A percentile compares a stretch with the other conserved stretches of the same genome.
Evolutionary conservation across 92 coral and sea anemone species (phyloP).

Genomic region (Palythoa grandis): DNA sequence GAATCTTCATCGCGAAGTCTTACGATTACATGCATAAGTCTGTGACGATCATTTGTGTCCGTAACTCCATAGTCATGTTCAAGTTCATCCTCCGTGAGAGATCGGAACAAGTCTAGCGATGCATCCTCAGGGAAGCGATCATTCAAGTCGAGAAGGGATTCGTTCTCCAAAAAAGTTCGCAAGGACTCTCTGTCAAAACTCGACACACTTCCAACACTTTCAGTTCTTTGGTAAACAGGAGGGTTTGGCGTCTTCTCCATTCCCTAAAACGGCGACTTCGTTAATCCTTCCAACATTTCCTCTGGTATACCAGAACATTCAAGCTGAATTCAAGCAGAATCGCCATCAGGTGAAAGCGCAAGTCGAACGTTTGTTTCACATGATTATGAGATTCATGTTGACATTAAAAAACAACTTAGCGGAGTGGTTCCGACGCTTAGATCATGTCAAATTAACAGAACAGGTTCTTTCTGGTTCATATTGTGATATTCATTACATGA

Average conservation of each 20-base stretch:
- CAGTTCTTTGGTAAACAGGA: slow-evolving; percentile 41
- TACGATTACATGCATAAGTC: slow-evolving; percentile 77
- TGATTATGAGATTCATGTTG: slow-evolving; percentile 4
- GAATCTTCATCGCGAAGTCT: slow-evolving; percentile 85
- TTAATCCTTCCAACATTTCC: slow-evolving; percentile 25
- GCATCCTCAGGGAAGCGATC: slow-evolving; percentile 77
- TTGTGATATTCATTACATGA: slow-evolving; percentile 19
- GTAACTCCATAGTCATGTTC: slow-evolving; percentile 88
- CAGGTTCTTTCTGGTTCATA: slow-evolving; percentile 27
- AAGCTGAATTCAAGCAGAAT: slow-evolving; percentile 11
- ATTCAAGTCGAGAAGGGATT: slow-evolving; percentile 76
- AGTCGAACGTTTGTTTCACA: slow-evolving; percentile 29
- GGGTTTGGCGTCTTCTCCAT: slow-evolving; percentile 32
- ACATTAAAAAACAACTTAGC: neutral
- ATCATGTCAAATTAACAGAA: slow-evolving; percentile 32
- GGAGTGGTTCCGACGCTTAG: slow-evolving; percentile 10
- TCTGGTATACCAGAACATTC: slow-evolving; percentile 8
- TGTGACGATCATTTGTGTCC: slow-evolving; percentile 77
- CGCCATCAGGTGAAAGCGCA: slow-evolving; percentile 35
- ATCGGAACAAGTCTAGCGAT: slow-evolving; percentile 74
- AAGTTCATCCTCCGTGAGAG: slow-evolving; percentile 91
- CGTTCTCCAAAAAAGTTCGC: slow-evolving; percentile 78
- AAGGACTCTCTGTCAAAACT: slow-evolving; percentile 72
- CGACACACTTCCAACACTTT: slow-evolving; percentile 62
- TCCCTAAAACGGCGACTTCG: slow-evolving; percentile 26